Evolutionary conservation across 2,797 vertebrate genomes (phyloP).

Genomic region (Lagocephalus sceleratus): DNA sequence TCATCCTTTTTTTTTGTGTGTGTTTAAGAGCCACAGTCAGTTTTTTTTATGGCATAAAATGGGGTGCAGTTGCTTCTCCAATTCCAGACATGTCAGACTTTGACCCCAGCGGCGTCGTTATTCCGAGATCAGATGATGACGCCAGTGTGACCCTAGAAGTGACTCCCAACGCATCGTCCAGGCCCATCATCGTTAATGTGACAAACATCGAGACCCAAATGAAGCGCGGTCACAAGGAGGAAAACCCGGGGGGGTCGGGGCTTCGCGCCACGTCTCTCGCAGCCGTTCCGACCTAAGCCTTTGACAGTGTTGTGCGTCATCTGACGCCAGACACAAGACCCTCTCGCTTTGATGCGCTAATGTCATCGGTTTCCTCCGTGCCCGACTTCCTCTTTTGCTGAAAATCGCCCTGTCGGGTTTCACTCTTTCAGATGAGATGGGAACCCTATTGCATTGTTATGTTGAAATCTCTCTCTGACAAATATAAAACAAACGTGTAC

Average conservation of each 20-base stretch:
- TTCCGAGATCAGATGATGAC: not conserved
- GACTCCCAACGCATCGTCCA: not conserved
- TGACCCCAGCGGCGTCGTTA: not conserved
- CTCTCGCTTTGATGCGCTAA: not conserved
- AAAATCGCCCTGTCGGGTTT: not conserved
- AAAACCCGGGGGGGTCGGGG: too few relatives aligned
- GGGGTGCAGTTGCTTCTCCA: too few relatives aligned
- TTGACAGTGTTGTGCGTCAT: not conserved
- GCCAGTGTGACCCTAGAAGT: too few relatives aligned
- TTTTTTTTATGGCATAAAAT: too few relatives aligned
- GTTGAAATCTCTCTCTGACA: not conserved
- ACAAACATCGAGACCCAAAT: not conserved
- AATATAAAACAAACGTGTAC: not conserved
- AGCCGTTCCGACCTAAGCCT: too few relatives aligned
- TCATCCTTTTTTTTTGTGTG: too few relatives aligned
- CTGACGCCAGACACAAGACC: not conserved
- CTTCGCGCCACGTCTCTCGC: too few relatives aligned
- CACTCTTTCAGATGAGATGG: constrained; percentile 9
- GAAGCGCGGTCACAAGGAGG: not conserved
- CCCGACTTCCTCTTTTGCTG: not conserved
- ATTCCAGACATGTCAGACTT: too few relatives aligned
- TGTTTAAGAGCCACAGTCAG: too few relatives aligned
- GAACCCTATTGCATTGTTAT: not conserved
- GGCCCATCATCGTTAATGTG: constrained; percentile 1
- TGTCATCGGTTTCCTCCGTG: not conserved